Conservation (phyloP, 2,888 invertebrate species). For the Noctua fimbriata region DNA sequence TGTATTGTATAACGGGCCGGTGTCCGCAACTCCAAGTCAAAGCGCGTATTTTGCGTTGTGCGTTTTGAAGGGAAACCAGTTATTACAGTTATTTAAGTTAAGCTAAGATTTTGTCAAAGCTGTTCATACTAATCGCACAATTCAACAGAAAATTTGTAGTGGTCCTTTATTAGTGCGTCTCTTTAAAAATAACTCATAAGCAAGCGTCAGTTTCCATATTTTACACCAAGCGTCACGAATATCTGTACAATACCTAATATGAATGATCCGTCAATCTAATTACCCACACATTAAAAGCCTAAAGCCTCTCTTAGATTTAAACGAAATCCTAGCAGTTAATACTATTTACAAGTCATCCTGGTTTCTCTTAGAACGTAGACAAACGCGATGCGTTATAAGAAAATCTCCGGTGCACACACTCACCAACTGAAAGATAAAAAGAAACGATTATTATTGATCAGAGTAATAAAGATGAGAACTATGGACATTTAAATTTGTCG, state of each 20-base stretch:
- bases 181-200: neutral
- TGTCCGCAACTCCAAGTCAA: no score
- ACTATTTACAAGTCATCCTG: conserved; percentile 52
- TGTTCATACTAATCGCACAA: neutral
- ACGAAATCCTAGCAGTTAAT: conserved; percentile 47
- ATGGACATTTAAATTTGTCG: conserved; percentile 17
- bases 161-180: neutral
- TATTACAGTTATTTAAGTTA: conserved; percentile 4
- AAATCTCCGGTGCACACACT: conserved; percentile 52
- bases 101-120: conserved; percentile 13
- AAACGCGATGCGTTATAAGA: conserved; percentile 60
- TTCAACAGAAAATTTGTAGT: neutral
- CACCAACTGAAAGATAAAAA: conserved; percentile 62
- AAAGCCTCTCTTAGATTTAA: conserved; percentile 54
- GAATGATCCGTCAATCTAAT: conserved; percentile 34
- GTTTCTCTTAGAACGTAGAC: conserved; percentile 63
- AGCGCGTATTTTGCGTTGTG: no score
- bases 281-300: conserved; percentile 63
- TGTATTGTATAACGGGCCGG: no score
- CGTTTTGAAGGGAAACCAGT: no score
- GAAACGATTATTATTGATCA: conserved; percentile 35
- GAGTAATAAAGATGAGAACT: neutral
- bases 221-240: conserved; percentile 16
- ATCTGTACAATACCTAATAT: conserved; percentile 1
- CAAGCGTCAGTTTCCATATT: conserved; percentile 4